A percentile compares a stretch with the other conserved stretches of the same genome.
Evolutionary conservation across 2,888 invertebrate genomes (phyloP).

Genomic region (Hirtodrosophila confusa): DNA sequence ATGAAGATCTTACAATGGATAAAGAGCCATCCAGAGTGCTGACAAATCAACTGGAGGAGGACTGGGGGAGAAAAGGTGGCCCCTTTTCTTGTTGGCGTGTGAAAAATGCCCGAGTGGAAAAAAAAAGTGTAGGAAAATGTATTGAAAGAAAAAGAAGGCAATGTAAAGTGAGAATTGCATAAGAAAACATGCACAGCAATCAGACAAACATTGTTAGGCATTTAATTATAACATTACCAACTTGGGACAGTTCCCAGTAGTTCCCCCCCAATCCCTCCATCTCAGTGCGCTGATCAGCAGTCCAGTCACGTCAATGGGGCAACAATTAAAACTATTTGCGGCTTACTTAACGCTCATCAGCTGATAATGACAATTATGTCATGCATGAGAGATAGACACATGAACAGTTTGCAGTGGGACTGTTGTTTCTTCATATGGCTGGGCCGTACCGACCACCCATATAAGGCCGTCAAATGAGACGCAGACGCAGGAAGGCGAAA

Average conservation of each 20-base stretch:
- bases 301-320: constrained; percentile 64
- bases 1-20: constrained; percentile 32
- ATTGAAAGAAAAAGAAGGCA: constrained; percentile 45
- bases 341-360: constrained; percentile 69
- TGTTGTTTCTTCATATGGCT: constrained; percentile 27
- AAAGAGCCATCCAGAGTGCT: constrained; percentile 12
- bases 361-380: constrained; percentile 74
- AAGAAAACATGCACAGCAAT: constrained; percentile 41
- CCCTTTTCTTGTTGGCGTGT: constrained; percentile 42
- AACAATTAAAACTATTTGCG: constrained; percentile 74
- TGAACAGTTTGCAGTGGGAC: not conserved
- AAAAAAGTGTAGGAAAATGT: constrained; percentile 23
- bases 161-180: constrained; percentile 57
- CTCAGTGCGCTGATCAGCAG: constrained; percentile 40
- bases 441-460: constrained; percentile 35
- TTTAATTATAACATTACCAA: constrained; percentile 58
- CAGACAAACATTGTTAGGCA: constrained; percentile 44
- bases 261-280: constrained; percentile 4
- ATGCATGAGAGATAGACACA: constrained; percentile 15
- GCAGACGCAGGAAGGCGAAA: constrained; percentile 27
- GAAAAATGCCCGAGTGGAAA: constrained; percentile 29
- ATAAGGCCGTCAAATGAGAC: constrained; percentile 35
- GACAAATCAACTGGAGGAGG: constrained; percentile 13
- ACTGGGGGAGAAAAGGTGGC: not conserved
- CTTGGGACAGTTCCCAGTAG: constrained; percentile 22